Conservation (phyloP, 2,797 vertebrate species). For the Meda fulgida region DNA sequence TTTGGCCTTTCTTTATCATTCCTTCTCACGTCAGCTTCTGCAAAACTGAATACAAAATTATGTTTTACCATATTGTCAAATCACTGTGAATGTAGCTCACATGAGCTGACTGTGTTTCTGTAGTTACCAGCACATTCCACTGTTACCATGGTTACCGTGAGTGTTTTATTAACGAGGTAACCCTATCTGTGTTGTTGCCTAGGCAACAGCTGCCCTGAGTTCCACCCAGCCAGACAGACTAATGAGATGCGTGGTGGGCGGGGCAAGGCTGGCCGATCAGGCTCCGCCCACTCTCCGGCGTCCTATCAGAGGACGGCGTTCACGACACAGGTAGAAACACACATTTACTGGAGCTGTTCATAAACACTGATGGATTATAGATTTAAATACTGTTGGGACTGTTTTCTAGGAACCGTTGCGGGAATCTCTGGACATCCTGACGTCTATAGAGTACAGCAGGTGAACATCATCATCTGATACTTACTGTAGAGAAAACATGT, state of each 20-base stretch:
- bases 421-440: conserved; percentile 66
- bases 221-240: conserved; percentile 65
- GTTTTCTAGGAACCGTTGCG: conserved; percentile 70
- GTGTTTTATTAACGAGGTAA: background rate
- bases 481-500: background rate
- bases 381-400: conserved; percentile 42
- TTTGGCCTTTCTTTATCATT: conserved; percentile 47
- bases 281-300: conserved; percentile 49
- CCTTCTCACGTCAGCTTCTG: background rate
- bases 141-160: background rate
- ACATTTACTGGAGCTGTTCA: no score
- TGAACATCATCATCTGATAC: conserved; percentile 51
- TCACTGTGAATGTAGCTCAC: background rate
- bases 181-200: conserved; percentile 61
- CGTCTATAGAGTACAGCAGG: conserved; percentile 78
- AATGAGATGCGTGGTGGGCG: conserved; percentile 60
- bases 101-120: background rate
- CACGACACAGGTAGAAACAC: conserved; percentile 62
- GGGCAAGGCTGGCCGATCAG: conserved; percentile 36
- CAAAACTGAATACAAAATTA: background rate
- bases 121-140: background rate
- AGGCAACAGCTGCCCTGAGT: conserved; percentile 76
- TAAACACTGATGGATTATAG: background rate
- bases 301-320: conserved; percentile 30
- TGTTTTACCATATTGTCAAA: background rate